Evolutionary conservation across 30 jellyfish, hydroid and myxozoan genomes (phyloP), one percentile per base, ranked within the genome.

Genomic region (Hydra vulgaris): DNA sequence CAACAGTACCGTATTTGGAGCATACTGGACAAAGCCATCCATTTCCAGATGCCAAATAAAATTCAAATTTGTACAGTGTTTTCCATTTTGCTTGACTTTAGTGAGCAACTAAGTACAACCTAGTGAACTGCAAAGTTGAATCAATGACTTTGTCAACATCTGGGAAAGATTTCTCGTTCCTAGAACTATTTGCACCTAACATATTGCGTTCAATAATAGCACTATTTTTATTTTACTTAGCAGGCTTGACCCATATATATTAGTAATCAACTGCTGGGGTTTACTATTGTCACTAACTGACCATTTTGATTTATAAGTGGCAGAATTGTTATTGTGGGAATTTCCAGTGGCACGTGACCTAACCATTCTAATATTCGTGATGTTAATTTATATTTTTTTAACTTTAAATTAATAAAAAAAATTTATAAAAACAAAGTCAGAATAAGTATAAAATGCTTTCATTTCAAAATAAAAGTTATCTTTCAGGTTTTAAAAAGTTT

Each of bases 1-100:
- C 84, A 25, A 25, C 12, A 21, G 24, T 26, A 1, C 84, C 84
- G 52, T 76, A 76, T 26, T 76, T 79, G 21, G 79, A 5, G 79
- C 84, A 76, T 26, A 76, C 7, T 21, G 8, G 80, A 53, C 84
- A 76, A 7, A 76, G 82, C 84, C 84, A 76, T 20, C 83, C 84
- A 27, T 76, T 26, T 76, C 52, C 52, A 76, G 84, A 76, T 27
- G 78, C 84, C 25, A 7, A 76, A 79, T 5, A 25, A 21, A 25
- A 24, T 21, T n/a, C 82, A 25, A 76, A 76, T 20, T 52, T n/a
- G 17, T 56, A 56, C n/a, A 56, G 71, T 56, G 17, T n/a, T n/a
- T 56, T n/a, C 71, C 71, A 56, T 56, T 56, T 56, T 7, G 79
- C 78, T 26, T n/a, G 82, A 8, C 18, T 25, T 74, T 16, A 79